Evolutionary conservation across 1,140 invertebrate species (phyloP).

Genomic region (Oppia nitens): DNA sequence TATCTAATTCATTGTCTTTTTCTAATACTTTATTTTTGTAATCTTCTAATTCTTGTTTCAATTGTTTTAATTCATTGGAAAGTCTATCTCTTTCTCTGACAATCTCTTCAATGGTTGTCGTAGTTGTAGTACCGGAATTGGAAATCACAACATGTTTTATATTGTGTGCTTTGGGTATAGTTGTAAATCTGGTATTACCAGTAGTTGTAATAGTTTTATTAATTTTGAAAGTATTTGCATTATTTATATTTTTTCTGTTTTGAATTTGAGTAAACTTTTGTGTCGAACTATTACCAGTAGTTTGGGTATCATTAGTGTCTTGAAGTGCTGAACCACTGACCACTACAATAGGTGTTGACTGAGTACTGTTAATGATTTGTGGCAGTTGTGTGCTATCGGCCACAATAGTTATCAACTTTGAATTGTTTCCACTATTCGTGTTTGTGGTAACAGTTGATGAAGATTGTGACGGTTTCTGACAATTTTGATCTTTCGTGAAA

Average conservation of each 20-base stretch:
- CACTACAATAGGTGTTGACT: slow-evolving; percentile 14
- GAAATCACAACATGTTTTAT: slow-evolving; percentile 9
- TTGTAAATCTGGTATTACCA: slow-evolving; percentile 1
- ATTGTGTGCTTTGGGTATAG: background rate
- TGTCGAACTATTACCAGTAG: background rate
- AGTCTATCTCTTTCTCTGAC: slow-evolving; percentile 20
- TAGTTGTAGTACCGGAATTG: background rate
- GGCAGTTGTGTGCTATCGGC: slow-evolving; percentile 18
- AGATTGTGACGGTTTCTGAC: slow-evolving; percentile 11
- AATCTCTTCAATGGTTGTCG: background rate
- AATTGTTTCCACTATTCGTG: slow-evolving; percentile 1
- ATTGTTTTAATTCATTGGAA: slow-evolving; percentile 24
- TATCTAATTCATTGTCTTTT: slow-evolving; percentile 26
- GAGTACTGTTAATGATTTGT: slow-evolving; percentile 16
- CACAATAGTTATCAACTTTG: slow-evolving; percentile 25
- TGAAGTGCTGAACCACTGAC: slow-evolving; percentile 6
- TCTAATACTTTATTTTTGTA: slow-evolving; percentile 25
- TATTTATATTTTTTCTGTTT: background rate
- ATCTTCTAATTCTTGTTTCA: slow-evolving; percentile 24
- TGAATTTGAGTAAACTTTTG: background rate
- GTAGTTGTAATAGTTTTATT: background rate
- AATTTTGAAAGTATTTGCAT: background rate
- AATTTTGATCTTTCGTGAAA: slow-evolving; percentile 32
- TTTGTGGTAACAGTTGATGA: background rate
- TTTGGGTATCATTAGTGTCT: background rate